Evolutionary conservation across 2,797 vertebrate genomes (phyloP).

Genomic region (Paguma larvata): DNA sequence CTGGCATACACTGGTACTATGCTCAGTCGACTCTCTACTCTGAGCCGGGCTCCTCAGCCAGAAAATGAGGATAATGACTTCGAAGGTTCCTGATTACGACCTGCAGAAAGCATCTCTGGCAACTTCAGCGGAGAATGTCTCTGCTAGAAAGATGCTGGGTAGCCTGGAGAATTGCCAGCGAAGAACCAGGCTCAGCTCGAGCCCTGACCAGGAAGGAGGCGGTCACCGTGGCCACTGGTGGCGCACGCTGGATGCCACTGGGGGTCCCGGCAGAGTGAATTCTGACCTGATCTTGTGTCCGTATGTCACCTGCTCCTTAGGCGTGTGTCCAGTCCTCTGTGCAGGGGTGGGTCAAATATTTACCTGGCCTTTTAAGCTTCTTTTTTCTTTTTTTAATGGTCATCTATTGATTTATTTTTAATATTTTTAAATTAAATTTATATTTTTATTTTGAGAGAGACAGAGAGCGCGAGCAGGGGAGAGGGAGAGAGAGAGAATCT

Average conservation of each 20-base stretch:
- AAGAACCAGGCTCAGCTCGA: neutral
- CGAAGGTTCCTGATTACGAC: neutral
- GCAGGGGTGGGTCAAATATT: neutral
- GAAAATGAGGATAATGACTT: neutral
- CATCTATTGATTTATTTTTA: no score
- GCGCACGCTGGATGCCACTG: rapidly evolving
- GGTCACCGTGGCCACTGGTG: rapidly evolving
- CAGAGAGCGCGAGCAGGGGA: no score
- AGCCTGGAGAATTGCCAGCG: neutral
- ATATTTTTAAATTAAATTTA: no score
- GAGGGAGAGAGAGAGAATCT: no score
- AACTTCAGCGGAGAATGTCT: neutral
- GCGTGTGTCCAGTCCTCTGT: neutral
- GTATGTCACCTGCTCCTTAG: no score
- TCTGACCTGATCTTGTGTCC: neutral
- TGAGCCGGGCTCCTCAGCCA: neutral
- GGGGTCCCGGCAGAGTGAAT: neutral
- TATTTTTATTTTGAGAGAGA: no score
- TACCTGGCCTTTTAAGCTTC: neutral
- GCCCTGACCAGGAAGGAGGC: neutral
- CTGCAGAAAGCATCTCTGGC: neutral
- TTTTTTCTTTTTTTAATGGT: neutral
- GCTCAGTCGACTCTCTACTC: neutral
- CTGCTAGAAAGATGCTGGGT: neutral
- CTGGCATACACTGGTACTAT: neutral